phyloP scores from a whole-genome alignment of 2,113 vertebrate species.

The Mesoclemmys tuberculata region DNA sequence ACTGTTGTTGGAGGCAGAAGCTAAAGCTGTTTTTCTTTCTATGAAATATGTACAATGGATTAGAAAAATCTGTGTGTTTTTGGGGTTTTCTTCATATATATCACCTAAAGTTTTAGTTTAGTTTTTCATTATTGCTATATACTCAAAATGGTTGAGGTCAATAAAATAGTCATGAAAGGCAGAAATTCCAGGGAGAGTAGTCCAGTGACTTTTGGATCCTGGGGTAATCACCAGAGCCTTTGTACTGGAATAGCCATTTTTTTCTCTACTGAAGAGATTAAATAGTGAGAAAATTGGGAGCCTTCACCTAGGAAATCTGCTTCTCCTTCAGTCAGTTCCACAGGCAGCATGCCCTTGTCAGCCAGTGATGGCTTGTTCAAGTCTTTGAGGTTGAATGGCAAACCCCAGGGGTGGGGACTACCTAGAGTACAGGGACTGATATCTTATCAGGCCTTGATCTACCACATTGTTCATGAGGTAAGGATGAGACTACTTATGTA shows the following conservation, averaged over 20 bases:
- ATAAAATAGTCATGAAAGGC: neutral
- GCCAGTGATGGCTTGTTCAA: neutral
- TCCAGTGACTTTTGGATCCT: neutral
- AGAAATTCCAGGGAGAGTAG: neutral
- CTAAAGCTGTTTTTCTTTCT: neutral
- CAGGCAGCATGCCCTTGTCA: neutral
- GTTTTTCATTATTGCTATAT: neutral
- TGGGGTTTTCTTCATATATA: neutral
- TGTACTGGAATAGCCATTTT: neutral
- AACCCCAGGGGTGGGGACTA: accelerated
- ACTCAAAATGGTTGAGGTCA: neutral
- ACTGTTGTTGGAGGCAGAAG: neutral
- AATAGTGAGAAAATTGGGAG: neutral
- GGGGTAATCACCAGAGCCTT: neutral
- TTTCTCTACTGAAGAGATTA: neutral
- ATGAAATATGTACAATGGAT: neutral
- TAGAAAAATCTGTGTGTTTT: neutral
- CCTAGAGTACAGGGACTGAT: neutral
- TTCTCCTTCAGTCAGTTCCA: neutral
- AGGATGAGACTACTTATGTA: neutral
- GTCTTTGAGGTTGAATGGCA: neutral
- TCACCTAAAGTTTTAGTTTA: neutral
- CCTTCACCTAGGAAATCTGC: neutral
- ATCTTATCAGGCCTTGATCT: neutral
- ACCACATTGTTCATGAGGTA: neutral